Percentiles rank a stretch among this genome's conserved stretches.
Evolutionary conservation across 2,888 invertebrate species (phyloP).

Genomic region (Asteroscopus sphinx): DNA sequence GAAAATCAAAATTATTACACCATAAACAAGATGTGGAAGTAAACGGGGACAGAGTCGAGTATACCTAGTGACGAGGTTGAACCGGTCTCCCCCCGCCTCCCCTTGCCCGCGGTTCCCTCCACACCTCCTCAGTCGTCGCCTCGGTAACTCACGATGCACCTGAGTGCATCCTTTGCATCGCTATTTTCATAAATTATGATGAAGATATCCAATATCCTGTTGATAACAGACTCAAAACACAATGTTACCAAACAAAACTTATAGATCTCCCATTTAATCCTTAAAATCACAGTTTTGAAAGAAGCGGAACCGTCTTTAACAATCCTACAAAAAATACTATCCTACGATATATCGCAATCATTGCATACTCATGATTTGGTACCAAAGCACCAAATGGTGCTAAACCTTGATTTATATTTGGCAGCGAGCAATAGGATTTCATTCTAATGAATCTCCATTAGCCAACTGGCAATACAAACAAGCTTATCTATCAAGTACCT

Average conservation of each 20-base stretch:
- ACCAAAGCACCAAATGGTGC: constrained; percentile 33
- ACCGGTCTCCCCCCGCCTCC: constrained; percentile 69
- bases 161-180: constrained; percentile 75
- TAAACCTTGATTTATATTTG: constrained; percentile 33
- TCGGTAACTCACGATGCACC: constrained; percentile 67
- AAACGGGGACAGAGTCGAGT: constrained; percentile 78
- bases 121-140: constrained; percentile 49
- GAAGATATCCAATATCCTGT: constrained; percentile 31
- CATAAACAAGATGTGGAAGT: constrained; percentile 70
- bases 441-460: constrained; percentile 23
- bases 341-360: no score
- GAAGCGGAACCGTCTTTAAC: background rate
- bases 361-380: constrained; percentile 7
- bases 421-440: constrained; percentile 23
- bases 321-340: background rate
- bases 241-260: background rate
- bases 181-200: constrained; percentile 68
- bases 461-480: constrained; percentile 23
- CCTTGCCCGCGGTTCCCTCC: constrained; percentile 47
- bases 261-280: no score
- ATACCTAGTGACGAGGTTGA: constrained; percentile 72
- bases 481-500: constrained; percentile 7
- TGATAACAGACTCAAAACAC: background rate
- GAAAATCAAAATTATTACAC: constrained; percentile 55
- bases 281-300: background rate